These are phyloP conservation scores for Stomatorhinus ivindoensis DNA, from an alignment of 2,113 vertebrate species.

Conservation along the genomic window DNA sequence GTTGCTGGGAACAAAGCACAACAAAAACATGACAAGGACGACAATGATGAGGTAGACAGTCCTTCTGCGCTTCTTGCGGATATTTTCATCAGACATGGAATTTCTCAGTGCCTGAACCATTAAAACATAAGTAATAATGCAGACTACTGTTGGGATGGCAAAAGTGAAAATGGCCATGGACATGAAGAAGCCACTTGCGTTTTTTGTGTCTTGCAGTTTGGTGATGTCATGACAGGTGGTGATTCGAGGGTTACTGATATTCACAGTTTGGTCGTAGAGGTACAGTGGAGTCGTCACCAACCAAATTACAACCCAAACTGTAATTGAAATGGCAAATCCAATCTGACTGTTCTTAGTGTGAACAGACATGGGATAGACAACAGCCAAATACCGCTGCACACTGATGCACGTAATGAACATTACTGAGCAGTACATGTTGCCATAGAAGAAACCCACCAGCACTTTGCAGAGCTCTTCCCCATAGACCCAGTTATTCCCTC, in stretches of 20 bases:
- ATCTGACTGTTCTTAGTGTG: slow-evolving; percentile 52
- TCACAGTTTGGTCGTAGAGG: slow-evolving; percentile 65
- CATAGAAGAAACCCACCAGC: slow-evolving; percentile 82
- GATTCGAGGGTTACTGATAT: slow-evolving; percentile 49
- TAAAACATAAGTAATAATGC: slow-evolving; percentile 66
- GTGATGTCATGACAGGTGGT: slow-evolving; percentile 89
- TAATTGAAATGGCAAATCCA: slow-evolving; percentile 59
- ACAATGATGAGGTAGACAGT: slow-evolving; percentile 69
- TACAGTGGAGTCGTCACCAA: slow-evolving; percentile 74
- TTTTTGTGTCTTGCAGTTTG: slow-evolving; percentile 43
- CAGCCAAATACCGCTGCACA: slow-evolving; percentile 84
- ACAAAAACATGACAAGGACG: slow-evolving; percentile 75
- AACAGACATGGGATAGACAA: slow-evolving; percentile 71
- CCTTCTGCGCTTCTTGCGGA: slow-evolving; percentile 62
- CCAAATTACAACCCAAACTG: slow-evolving; percentile 72
- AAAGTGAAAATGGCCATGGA: slow-evolving; percentile 72
- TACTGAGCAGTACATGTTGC: slow-evolving; percentile 94
- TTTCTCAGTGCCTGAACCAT: slow-evolving; percentile 68
- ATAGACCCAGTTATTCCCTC: slow-evolving; percentile 80
- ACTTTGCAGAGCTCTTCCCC: slow-evolving; percentile 79
- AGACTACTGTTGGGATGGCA: slow-evolving; percentile 72
- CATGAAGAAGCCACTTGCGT: slow-evolving; percentile 76
- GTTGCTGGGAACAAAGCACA: slow-evolving; percentile 91
- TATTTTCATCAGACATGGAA: slow-evolving; percentile 53
- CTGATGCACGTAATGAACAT: slow-evolving; percentile 86